A percentile compares a stretch with the other conserved stretches of the same genome.
Conservation (phyloP, 2,797 vertebrate genomes). For the Urophycis tenuis region DNA sequence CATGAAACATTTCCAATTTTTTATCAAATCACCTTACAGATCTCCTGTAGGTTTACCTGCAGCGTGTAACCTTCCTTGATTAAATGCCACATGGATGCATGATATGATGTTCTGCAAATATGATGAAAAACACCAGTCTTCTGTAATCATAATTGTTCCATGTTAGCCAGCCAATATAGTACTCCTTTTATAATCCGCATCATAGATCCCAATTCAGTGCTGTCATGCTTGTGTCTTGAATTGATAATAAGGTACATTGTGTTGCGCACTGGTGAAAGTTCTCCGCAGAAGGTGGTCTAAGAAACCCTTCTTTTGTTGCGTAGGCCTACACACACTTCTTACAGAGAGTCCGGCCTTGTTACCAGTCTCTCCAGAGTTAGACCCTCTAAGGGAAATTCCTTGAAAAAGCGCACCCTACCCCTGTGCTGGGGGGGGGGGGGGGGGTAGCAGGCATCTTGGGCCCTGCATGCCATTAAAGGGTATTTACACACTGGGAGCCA, state of each 20-base stretch:
- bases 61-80: no score
- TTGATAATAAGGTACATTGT: neutral
- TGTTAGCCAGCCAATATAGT: neutral
- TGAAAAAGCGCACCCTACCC: neutral
- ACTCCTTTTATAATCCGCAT: neutral
- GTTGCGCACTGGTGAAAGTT: neutral
- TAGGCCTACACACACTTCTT: neutral
- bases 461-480: neutral
- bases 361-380: neutral
- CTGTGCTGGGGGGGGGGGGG: neutral
- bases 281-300: neutral
- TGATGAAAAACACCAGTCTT: no score
- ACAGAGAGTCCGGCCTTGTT: neutral
- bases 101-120: neutral
- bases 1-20: no score
- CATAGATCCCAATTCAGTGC: neutral
- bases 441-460: neutral
- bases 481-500: neutral
- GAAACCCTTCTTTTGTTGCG: neutral
- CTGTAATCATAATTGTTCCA: neutral
- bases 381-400: neutral
- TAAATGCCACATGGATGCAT: neutral
- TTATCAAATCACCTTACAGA: no score
- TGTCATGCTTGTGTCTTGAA: neutral
- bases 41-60: no score